These are phyloP conservation scores for Irena cyanogastra DNA, from an alignment of 2,113 vertebrate genomes.

Conservation along the genomic window DNA sequence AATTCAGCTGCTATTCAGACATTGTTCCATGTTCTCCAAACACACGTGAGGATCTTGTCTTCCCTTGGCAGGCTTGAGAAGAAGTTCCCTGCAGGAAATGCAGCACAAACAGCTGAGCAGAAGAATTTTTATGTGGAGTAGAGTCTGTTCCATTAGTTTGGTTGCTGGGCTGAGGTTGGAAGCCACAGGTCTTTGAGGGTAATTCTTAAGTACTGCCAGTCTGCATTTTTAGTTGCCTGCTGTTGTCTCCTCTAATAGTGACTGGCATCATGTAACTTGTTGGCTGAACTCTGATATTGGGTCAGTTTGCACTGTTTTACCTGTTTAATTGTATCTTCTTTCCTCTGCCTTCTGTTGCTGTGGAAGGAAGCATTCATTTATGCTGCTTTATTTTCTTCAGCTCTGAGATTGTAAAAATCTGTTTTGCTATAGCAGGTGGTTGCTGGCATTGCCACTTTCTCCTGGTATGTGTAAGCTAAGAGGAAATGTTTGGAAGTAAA, in stretches of 20 bases:
- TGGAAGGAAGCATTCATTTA: background rate
- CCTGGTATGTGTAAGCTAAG: background rate
- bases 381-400: background rate
- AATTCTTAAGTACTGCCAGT: background rate
- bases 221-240: background rate
- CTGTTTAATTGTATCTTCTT: background rate
- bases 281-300: background rate
- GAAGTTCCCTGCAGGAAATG: background rate
- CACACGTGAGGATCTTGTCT: background rate
- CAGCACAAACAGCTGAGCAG: background rate
- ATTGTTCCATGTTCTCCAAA: background rate
- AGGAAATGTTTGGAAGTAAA: background rate
- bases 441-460: background rate
- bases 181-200: background rate
- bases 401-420: background rate
- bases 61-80: background rate
- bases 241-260: background rate
- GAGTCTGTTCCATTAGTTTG: background rate
- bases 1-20: background rate
- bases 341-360: rapidly evolving
- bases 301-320: background rate
- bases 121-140: background rate
- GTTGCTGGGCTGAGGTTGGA: background rate
- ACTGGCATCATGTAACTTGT: background rate
- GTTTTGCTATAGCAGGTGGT: background rate